phyloP scores from a whole-genome alignment of 2,113 vertebrate genomes.

The Spheniscus mendiculus region DNA sequence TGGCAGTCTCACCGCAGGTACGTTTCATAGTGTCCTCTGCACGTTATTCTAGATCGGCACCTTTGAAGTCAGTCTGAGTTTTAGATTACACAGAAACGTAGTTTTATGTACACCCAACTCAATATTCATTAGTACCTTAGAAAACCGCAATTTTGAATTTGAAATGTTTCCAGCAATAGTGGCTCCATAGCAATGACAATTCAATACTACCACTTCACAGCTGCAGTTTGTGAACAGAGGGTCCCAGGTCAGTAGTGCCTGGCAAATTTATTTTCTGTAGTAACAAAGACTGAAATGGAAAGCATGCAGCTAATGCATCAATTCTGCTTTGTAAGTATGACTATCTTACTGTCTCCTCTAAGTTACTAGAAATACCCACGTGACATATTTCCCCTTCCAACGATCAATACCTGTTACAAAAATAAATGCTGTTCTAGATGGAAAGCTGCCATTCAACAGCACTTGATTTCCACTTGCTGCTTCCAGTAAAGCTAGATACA shows the following conservation, averaged over 20 bases:
- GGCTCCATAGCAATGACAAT: fast-evolving
- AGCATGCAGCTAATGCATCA: neutral
- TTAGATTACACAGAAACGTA: neutral
- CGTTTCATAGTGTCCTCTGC: neutral
- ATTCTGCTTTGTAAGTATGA: neutral
- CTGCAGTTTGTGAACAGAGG: neutral
- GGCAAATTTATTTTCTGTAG: neutral
- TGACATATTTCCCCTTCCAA: neutral
- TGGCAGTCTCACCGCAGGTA: neutral
- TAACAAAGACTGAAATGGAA: neutral
- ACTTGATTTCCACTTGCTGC: neutral
- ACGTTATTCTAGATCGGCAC: fast-evolving
- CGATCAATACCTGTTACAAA: neutral
- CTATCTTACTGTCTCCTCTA: neutral
- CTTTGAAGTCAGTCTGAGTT: neutral
- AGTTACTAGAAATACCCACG: neutral
- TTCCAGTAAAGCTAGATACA: neutral
- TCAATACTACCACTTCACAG: neutral
- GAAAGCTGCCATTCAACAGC: neutral
- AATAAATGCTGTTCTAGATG: neutral
- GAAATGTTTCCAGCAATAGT: neutral
- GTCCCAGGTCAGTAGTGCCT: neutral
- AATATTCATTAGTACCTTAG: neutral
- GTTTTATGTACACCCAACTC: neutral
- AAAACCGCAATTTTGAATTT: neutral